A percentile compares a stretch with the other conserved stretches of the same genome.
Evolutionary conservation across 2,797 vertebrate species (phyloP).

Genomic region (Vipera ursinii): DNA sequence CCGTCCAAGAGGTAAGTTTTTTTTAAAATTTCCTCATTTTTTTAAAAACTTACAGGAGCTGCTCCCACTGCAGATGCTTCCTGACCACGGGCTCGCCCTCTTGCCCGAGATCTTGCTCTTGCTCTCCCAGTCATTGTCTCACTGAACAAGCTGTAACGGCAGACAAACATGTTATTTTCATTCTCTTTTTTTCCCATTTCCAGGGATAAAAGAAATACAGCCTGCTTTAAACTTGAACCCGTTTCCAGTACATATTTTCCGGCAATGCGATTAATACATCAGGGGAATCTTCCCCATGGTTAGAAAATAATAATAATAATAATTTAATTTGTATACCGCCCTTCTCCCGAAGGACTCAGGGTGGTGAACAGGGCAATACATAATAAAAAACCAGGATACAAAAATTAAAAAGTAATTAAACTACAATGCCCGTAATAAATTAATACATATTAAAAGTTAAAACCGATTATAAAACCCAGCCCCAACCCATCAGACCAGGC

Average conservation of each 20-base stretch:
- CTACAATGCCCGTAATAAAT: no score
- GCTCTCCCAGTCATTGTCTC: slow-evolving; percentile 82
- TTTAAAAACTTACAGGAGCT: slow-evolving; percentile 61
- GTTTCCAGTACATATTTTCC: neutral
- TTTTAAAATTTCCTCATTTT: neutral
- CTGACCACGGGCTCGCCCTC: slow-evolving; percentile 80
- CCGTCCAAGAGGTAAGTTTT: neutral
- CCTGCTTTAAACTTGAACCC: no score
- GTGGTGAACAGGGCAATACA: no score
- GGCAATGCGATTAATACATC: no score
- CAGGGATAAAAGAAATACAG: neutral
- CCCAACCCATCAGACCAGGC: no score
- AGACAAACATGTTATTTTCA: neutral
- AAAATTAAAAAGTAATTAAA: no score
- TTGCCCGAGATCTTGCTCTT: slow-evolving; percentile 74
- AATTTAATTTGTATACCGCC: no score
- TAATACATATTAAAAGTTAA: no score
- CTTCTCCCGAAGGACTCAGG: no score
- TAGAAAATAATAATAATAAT: no score
- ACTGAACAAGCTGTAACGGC: neutral
- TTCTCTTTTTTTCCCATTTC: neutral
- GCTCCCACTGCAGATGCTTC: slow-evolving; percentile 64
- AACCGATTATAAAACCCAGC: no score
- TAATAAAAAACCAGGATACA: no score
- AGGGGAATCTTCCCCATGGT: neutral